Percentiles rank a stretch among this genome's conserved stretches.
Conservation (phyloP, 2,888 invertebrate species). For the Drosophila anomalata region DNA sequence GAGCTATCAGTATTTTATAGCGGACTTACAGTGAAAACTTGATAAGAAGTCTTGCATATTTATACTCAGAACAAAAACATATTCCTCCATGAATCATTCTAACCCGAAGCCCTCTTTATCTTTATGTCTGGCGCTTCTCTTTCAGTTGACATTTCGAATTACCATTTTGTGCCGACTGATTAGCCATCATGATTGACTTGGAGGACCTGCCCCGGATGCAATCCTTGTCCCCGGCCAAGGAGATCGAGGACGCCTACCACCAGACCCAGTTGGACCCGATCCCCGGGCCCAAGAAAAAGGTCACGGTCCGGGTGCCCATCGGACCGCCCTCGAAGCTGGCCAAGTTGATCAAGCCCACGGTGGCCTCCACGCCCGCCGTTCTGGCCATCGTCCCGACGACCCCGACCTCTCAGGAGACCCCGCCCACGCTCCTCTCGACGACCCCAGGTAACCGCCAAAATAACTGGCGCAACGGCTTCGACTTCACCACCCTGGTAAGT, state of each 20-base stretch:
- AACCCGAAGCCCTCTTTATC: conserved; percentile 12
- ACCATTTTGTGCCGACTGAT: conserved; percentile 25
- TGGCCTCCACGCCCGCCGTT: conserved; percentile 57
- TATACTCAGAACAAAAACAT: background rate
- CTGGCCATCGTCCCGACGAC: conserved; percentile 11
- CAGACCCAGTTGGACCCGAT: conserved; percentile 18
- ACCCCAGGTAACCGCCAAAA: conserved; percentile 3
- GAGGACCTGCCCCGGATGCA: conserved; percentile 82
- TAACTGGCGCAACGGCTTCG: conserved; percentile 61
- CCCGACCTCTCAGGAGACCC: conserved; percentile 26
- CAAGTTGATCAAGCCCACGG: conserved; percentile 59
- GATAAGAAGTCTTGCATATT: background rate
- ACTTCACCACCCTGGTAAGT: conserved; percentile 77
- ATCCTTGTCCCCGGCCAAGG: conserved; percentile 80
- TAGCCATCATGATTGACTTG: conserved; percentile 69
- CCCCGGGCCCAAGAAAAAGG: conserved; percentile 35
- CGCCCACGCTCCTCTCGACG: conserved; percentile 22
- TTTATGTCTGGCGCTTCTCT: conserved; percentile 13
- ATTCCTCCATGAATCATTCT: no score
- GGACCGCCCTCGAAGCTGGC: conserved; percentile 37
- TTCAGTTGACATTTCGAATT: conserved; percentile 37
- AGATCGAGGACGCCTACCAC: conserved; percentile 57
- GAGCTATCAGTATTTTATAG: conserved; percentile 26
- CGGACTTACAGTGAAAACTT: conserved; percentile 12
- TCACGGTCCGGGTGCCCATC: conserved; percentile 37